Base-by-base conservation (phyloP, 2,113 vertebrate genomes). In the Chaetodon trifascialis region DNA sequence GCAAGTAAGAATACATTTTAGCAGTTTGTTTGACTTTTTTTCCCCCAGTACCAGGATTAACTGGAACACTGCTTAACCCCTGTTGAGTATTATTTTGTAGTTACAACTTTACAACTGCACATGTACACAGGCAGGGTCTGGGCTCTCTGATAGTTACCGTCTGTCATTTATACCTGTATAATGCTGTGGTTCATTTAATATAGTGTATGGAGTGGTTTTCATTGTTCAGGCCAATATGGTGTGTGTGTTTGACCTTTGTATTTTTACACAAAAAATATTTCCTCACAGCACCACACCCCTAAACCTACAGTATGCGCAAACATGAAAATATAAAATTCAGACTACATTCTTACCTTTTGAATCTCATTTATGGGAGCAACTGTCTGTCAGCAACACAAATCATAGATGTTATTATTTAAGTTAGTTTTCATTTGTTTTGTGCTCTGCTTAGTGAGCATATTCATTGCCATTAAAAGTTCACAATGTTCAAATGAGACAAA, bases 161-260 rank as follows among this genome's bases (percentile, higher is more conserved):
- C 2, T 40, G 17, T 16, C 16, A 47, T 30, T n/a, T 52, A 36
- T 21, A 62, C 7, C 34, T 21, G 30, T 17, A 7, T 64, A 65
- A 69, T 44, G 16, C n/a, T 64, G 30, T 0, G 5, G 34, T 16
- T 54, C 19, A 40, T 15, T 62, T 40, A 44, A 42, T 49, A 16
- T 8, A 47, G 7, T 64, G 5, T 69, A 67, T 58, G 25, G 44
- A 91, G 87, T 91, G 88, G 86, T 91, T 88, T 88, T 87, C 52
- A 79, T 60, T 56, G 25, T 34, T 82, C 55, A 70, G 65, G 72
- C 58, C 47, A 71, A 52, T 59, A 51, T 25, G 16, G 8, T 71
- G 17, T 84, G 11, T 63, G 40, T 30, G 25, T 80, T 62, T 65
- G 8, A 81, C 65, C 14, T 60, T 46, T 54, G 10, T 8, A 40